These are phyloP conservation scores for Oncorhynchus kisutch DNA, from an alignment of 2,113 vertebrate genomes.

Conservation along the genomic window DNA sequence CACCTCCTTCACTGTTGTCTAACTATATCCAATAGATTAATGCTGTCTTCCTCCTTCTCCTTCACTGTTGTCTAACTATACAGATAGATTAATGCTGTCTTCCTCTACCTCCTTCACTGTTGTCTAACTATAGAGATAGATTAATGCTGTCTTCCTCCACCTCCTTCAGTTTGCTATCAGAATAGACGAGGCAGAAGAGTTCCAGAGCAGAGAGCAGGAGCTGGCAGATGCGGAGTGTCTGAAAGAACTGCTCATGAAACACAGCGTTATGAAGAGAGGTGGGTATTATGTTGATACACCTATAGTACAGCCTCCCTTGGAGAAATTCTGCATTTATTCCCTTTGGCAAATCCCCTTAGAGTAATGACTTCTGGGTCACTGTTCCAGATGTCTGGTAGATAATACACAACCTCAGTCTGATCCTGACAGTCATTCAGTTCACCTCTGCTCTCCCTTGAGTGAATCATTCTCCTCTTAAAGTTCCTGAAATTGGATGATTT, in stretches of 20 bases:
- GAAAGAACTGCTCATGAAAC: constrained; percentile 71
- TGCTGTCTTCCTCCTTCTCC: too few relatives aligned
- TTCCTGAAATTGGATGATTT: not conserved
- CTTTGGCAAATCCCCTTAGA: not conserved
- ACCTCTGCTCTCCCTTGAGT: not conserved
- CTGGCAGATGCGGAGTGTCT: constrained; percentile 64
- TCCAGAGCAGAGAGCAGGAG: constrained; percentile 67
- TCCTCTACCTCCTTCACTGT: too few relatives aligned
- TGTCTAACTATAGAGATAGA: not conserved
- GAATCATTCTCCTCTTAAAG: not conserved
- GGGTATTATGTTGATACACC: not conserved
- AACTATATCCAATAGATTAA: too few relatives aligned
- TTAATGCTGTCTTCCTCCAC: not conserved
- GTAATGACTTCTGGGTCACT: not conserved
- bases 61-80: constrained; percentile 70
- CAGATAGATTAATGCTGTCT: not conserved
- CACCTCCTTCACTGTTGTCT: not conserved
- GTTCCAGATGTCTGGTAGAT: not conserved
- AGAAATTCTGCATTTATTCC: too few relatives aligned
- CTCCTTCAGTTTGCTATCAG: constrained; percentile 80
- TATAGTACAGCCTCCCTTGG: too few relatives aligned
- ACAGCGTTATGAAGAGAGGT: constrained; percentile 50
- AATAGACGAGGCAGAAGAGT: constrained; percentile 82
- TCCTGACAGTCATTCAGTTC: not conserved
- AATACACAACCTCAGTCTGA: not conserved